Percentiles rank a stretch among this genome's conserved stretches.
Conservation (phyloP, 2,113 vertebrate genomes). For the Phyllopteryx taeniolatus region DNA sequence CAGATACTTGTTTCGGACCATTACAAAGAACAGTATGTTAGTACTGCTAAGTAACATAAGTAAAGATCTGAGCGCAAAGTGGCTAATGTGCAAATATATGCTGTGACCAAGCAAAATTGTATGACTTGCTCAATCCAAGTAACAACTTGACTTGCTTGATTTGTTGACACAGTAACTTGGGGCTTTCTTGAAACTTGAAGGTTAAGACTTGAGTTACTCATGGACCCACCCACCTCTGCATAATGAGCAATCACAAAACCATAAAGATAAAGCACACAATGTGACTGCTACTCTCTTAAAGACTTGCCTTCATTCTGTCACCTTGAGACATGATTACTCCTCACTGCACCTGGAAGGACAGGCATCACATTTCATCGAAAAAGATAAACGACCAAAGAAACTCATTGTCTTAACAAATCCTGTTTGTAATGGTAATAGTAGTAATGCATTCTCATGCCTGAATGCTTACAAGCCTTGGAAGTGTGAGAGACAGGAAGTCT, state of each 20-base stretch:
- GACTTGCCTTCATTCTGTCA: constrained; percentile 76
- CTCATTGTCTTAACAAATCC: not conserved
- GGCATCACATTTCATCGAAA: not conserved
- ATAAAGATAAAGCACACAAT: not conserved
- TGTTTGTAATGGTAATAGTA: constrained; percentile 12
- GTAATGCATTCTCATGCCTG: not conserved
- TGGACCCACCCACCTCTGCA: not conserved
- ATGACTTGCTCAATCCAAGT: too few relatives aligned
- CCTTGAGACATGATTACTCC: constrained; percentile 72
- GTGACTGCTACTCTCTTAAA: not conserved
- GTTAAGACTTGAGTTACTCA: too few relatives aligned
- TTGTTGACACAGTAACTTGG: too few relatives aligned
- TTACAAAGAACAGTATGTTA: too few relatives aligned
- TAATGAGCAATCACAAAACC: not conserved
- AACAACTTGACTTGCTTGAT: too few relatives aligned
- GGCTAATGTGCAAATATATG: too few relatives aligned
- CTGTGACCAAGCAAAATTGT: too few relatives aligned
- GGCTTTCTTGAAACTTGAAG: too few relatives aligned
- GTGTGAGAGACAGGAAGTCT: constrained; percentile 62
- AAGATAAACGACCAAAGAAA: not conserved
- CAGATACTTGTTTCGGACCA: too few relatives aligned
- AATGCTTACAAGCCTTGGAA: constrained; percentile 9
- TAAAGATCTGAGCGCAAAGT: too few relatives aligned
- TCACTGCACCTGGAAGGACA: constrained; percentile 45
- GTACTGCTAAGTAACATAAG: too few relatives aligned